phyloP scores from a whole-genome alignment of 2,113 vertebrate genomes.

The Atlantisia rogersi region DNA sequence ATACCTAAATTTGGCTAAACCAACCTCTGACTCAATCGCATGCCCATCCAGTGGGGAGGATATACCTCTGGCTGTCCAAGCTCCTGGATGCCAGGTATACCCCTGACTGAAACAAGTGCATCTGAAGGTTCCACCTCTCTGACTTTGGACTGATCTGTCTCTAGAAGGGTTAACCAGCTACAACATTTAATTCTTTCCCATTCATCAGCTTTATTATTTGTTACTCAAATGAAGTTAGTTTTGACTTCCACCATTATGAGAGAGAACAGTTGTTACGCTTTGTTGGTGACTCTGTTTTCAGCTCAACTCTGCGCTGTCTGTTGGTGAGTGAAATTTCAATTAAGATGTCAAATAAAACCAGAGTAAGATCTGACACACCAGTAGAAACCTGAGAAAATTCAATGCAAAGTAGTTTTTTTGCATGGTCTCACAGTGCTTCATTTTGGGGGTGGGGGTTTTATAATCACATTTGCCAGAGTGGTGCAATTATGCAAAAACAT shows the following conservation, averaged over 20 bases:
- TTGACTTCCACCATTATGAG: background rate
- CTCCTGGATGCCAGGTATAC: background rate
- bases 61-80: background rate
- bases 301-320: background rate
- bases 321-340: background rate
- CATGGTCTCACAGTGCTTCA: background rate
- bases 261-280: background rate
- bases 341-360: background rate
- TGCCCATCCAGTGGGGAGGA: background rate
- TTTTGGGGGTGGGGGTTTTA: background rate
- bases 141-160: background rate
- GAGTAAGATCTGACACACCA: background rate
- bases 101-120: background rate
- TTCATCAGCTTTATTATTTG: background rate
- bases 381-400: background rate
- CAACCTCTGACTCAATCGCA: background rate
- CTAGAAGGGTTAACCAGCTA: background rate
- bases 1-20: background rate
- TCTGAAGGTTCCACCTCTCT: background rate
- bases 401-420: background rate
- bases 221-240: background rate
- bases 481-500: background rate
- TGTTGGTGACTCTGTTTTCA: background rate
- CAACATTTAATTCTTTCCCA: background rate
- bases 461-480: background rate